Evolutionary conservation across 2,888 invertebrate genomes (phyloP).

Genomic region (Hemaris fuciformis): DNA sequence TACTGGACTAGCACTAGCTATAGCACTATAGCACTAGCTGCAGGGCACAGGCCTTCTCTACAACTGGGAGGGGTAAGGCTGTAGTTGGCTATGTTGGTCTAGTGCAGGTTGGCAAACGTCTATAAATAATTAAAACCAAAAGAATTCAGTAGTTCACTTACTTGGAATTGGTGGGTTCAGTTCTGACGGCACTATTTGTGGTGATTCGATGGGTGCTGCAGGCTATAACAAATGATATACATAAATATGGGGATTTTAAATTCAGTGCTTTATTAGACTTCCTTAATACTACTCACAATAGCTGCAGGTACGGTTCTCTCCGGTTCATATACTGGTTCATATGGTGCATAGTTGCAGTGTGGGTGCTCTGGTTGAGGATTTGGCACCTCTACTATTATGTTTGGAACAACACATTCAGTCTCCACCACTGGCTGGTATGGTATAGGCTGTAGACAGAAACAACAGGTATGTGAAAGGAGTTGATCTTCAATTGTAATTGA

Average conservation of each 20-base stretch:
- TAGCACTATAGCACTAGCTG: too few species aligned
- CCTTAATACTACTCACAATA: slow-evolving; percentile 51
- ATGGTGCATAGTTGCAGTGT: slow-evolving; percentile 59
- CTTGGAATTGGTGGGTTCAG: slow-evolving; percentile 44
- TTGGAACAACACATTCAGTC: slow-evolving; percentile 69
- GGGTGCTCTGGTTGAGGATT: slow-evolving; percentile 36
- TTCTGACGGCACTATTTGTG: slow-evolving; percentile 72
- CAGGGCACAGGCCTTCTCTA: too few species aligned
- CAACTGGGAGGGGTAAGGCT: too few species aligned
- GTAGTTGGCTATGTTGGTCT: too few species aligned
- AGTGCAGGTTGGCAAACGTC: too few species aligned
- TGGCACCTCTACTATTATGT: slow-evolving; percentile 67
- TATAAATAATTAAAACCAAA: too few species aligned
- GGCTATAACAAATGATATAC: slow-evolving; percentile 48
- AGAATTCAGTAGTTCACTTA: slow-evolving; percentile 48
- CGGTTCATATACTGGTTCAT: slow-evolving; percentile 54
- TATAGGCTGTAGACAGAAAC: slow-evolving; percentile 35
- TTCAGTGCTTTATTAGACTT: not conserved
- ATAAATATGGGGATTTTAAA: not conserved
- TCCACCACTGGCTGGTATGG: slow-evolving; percentile 51
- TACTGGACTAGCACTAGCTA: too few species aligned
- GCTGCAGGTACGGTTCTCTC: slow-evolving; percentile 67
- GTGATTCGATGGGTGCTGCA: slow-evolving; percentile 58
- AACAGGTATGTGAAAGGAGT: too few species aligned
- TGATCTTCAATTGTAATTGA: too few species aligned